Evolutionary conservation across 2,888 invertebrate genomes (phyloP), one percentile per base, ranked within the genome.

Genomic region (Cryptocephalus primarius): DNA sequence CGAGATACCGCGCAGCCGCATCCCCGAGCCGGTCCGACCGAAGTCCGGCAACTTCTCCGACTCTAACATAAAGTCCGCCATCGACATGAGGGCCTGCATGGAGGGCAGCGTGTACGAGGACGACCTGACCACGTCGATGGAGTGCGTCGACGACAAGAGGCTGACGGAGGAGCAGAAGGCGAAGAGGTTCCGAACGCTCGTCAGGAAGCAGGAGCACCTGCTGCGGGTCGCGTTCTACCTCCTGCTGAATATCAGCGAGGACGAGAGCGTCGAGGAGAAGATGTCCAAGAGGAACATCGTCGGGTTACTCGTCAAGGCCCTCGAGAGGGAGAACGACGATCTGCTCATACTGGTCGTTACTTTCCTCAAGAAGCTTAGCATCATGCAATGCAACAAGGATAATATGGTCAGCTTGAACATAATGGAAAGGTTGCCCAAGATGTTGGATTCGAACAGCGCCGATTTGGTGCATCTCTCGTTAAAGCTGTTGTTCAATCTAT

Each of bases 231-330:
- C 91, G 3, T 90, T 91, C 68, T 93, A 94, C 69, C 77, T 99
- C 65, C 74, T 99, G 45, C 73, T 96, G 43, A 97, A 99, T 68
- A 86, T 99, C 69, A 89, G 96, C 4, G 94, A 95, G 70, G 96
- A 95, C 74, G 80, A 89, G 8, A 87, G 87, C 67, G 88, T 96
- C 3, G 97, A 97, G 71, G 87, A 92, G 70, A 99, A 99, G 75
- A 97, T 99, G 90, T 83, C 90, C 32, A 89, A 91, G 61, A 88
- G 94, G 68, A 90, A 88, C 62, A 83, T 96, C 54, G 87, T 93
- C 4, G 85, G 85, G 36, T 80, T 94, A 72, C 75, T 96, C 36
- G 81, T 90, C 41, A 88, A 88, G 62, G 85, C 89, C 9, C 76
- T 99, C 66, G 93, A 94, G 60, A 78, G 96, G 52, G 87, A 88